Evolutionary conservation across 2,113 vertebrate genomes (phyloP).

Genomic region (Scopus umbretta): DNA sequence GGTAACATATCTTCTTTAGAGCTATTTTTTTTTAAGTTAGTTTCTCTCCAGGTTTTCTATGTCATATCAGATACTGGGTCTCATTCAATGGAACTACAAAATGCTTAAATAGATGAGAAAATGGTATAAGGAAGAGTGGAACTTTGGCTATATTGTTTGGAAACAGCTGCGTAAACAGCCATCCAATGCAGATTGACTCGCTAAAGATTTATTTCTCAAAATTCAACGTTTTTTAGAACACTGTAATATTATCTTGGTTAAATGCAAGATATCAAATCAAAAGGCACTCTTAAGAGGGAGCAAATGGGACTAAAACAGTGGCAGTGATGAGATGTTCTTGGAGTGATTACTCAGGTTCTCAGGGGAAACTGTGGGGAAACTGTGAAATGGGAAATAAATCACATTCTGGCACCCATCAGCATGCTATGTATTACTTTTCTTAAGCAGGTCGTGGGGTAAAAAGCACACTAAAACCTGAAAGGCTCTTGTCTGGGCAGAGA

Average conservation of each 20-base stretch:
- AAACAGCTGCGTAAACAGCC: not conserved
- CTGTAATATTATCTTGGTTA: not conserved
- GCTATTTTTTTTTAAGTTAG: not conserved
- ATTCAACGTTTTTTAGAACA: not conserved
- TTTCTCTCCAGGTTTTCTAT: not conserved
- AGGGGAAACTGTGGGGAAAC: slow-evolving; percentile 6
- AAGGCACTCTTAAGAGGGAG: not conserved
- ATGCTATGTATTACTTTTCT: slow-evolving; percentile 26
- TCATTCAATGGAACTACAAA: not conserved
- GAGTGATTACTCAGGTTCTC: slow-evolving; percentile 31
- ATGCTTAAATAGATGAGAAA: not conserved
- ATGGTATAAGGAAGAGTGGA: not conserved
- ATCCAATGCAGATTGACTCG: not conserved
- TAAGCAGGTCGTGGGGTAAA: slow-evolving; percentile 6
- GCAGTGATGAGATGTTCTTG: not conserved
- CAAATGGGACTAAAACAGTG: not conserved
- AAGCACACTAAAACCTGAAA: slow-evolving; percentile 22
- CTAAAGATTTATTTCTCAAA: not conserved
- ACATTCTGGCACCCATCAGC: slow-evolving; percentile 29
- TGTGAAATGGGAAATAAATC: slow-evolving; percentile 50
- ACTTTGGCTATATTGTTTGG: not conserved
- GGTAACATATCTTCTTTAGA: not conserved
- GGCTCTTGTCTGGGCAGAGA: slow-evolving; percentile 7
- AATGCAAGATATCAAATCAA: slow-evolving; percentile 5
- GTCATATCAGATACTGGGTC: not conserved